Conservation (phyloP, 2,888 invertebrate genomes). For the Limnephilus auricula region DNA sequence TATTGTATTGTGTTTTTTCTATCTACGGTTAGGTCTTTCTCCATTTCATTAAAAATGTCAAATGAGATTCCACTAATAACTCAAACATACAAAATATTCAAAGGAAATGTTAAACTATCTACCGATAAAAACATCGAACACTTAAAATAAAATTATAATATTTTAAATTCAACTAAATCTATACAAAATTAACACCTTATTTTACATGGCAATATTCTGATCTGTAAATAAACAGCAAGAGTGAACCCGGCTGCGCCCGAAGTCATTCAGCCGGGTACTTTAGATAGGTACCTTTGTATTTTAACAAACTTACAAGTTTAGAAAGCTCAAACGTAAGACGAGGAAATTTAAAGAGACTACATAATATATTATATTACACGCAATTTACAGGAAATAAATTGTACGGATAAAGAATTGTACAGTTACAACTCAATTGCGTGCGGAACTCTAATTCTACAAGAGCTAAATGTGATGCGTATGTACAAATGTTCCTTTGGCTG, state of each 20-base stretch:
- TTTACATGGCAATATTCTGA: constrained; percentile 42
- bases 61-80: constrained; percentile 28
- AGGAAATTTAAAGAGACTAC: constrained; percentile 8
- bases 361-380: constrained; percentile 22
- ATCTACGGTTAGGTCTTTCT: constrained; percentile 8
- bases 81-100: not conserved
- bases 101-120: constrained; percentile 6
- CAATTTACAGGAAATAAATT: not conserved
- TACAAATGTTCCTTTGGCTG: constrained; percentile 64
- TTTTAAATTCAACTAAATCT: constrained; percentile 25
- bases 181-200: constrained; percentile 40
- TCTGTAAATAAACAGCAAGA: constrained; percentile 27
- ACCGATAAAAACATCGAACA: constrained; percentile 11
- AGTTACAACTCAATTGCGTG: constrained; percentile 4
- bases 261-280: not conserved
- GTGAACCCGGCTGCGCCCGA: not conserved
- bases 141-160: constrained; percentile 23
- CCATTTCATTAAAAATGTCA: constrained; percentile 4
- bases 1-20: not conserved
- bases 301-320: not conserved
- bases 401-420: not conserved
- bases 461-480: constrained; percentile 41
- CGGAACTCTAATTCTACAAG: constrained; percentile 36
- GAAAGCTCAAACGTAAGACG: not conserved
- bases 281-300: constrained; percentile 2